Evolutionary conservation across 2,797 vertebrate genomes (phyloP).

Genomic region (Lates japonicus): DNA sequence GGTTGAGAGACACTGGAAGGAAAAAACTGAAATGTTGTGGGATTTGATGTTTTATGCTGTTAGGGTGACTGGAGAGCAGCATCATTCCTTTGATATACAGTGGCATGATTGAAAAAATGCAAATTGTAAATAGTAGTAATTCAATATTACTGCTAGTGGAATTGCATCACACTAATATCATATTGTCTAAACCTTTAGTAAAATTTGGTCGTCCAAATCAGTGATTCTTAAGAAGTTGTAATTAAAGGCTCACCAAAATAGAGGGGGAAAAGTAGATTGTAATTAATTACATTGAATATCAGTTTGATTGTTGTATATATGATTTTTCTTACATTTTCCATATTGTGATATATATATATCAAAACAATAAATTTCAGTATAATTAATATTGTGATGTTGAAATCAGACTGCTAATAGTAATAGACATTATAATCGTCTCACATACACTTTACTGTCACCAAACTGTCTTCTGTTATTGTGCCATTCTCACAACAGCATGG

Average conservation of each 20-base stretch:
- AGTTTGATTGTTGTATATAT: background rate
- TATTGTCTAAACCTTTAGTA: background rate
- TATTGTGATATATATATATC: background rate
- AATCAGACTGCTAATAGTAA: too few species aligned
- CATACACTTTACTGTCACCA: too few species aligned
- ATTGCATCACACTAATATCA: background rate
- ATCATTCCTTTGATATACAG: conserved; percentile 31
- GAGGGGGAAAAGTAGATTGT: background rate
- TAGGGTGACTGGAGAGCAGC: conserved; percentile 8
- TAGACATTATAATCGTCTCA: too few species aligned
- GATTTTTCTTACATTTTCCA: background rate
- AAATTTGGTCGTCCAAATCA: background rate
- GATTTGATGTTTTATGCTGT: conserved; percentile 44
- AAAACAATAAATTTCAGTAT: background rate
- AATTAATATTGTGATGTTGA: too few species aligned
- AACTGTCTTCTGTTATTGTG: too few species aligned
- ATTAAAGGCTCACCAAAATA: background rate
- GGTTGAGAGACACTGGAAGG: conserved; percentile 34
- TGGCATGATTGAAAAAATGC: background rate
- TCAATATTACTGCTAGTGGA: background rate
- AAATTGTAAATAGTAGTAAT: conserved; percentile 1
- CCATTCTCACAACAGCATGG: too few species aligned
- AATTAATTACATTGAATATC: background rate
- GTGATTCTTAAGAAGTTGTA: background rate
- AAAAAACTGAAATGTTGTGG: conserved; percentile 21